Conservation (phyloP, 2,113 vertebrate genomes). For the Litocranius walleri region DNA sequence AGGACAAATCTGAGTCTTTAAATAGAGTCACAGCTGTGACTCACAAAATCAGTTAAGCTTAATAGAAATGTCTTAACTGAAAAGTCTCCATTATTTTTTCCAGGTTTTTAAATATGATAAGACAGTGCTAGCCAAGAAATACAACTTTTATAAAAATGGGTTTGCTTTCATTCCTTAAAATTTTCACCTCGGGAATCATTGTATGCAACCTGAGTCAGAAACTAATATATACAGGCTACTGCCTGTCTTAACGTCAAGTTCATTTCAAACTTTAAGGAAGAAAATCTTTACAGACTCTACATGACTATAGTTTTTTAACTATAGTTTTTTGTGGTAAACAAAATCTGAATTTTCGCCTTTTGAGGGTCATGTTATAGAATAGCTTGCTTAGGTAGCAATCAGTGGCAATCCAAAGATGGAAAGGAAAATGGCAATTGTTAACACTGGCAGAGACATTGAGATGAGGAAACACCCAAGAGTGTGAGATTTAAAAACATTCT, state of each 20-base stretch:
- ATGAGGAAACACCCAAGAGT: background rate
- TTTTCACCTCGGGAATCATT: background rate
- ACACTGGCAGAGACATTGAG: background rate
- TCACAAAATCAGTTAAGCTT: slow-evolving; percentile 6
- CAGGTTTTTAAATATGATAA: background rate
- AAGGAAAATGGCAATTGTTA: background rate
- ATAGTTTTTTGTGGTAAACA: background rate
- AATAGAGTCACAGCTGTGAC: background rate
- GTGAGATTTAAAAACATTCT: background rate
- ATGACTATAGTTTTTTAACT: background rate
- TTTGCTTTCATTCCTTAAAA: background rate
- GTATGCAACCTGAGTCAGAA: background rate
- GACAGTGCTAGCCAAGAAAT: background rate
- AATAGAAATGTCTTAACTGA: background rate
- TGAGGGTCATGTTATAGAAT: background rate
- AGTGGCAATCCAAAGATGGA: background rate
- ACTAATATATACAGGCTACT: background rate
- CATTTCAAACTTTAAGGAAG: slow-evolving; percentile 30
- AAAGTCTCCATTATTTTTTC: background rate
- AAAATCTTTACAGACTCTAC: slow-evolving; percentile 26
- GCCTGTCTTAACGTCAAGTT: slow-evolving; percentile 20
- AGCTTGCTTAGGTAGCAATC: background rate
- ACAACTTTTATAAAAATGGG: background rate
- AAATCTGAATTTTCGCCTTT: background rate
- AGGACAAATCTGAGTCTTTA: background rate